Evolutionary conservation across 64 coral and sea anemone genomes (phyloP), one percentile per base, ranked within the genome.

Genomic region (Dendrophyllia cribrosa): DNA sequence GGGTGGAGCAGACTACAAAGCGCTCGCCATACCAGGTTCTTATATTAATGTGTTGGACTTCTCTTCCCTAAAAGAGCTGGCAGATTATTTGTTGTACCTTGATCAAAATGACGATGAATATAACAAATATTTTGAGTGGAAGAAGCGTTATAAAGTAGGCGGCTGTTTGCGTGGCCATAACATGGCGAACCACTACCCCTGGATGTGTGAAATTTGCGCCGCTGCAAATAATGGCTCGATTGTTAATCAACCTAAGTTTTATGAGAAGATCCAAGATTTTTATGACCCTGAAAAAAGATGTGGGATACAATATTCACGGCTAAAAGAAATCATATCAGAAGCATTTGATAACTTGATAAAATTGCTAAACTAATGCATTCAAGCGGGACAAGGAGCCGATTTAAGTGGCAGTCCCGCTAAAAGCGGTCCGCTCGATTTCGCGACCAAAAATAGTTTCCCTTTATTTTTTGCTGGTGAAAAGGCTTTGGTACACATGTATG

Each of bases 11-110:
- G 82, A 89, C 3, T 94, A 94, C 55, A 84, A 75, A 16, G 43
- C 24, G n/a, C 15, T 94, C 0, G 92, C 92, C 16, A 83, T 95
- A 62, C 93, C 93, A 20, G 93, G 88, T 13, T 95, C 93, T 15
- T 95, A 90, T 62, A 90, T 95, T 2, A 95, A 95, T 25, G 88
- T 85, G 10, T 56, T 90, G 3, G 88, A 95, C 76, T 95, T 95
- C 45, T 55, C 53, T 4, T 78, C 86, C 59, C 48, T 80, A 5
- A 5, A 94, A 75, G 63, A 75, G 14, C 70, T 94, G 21, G 86
- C 86, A 1, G 83, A 89, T 44, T 89, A 94, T 83, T 82, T 94
- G 45, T 21, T 61, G 17, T 94, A 83, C 45, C 58, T 94, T 21
- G 77, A 94, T 55, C 50, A 45, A 50, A 94, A 94, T 43, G 72